These are phyloP conservation scores for Hormiphora californensis DNA, from an alignment of 37 sponge, comb jelly and placozoan species.

Conservation along the genomic window DNA sequence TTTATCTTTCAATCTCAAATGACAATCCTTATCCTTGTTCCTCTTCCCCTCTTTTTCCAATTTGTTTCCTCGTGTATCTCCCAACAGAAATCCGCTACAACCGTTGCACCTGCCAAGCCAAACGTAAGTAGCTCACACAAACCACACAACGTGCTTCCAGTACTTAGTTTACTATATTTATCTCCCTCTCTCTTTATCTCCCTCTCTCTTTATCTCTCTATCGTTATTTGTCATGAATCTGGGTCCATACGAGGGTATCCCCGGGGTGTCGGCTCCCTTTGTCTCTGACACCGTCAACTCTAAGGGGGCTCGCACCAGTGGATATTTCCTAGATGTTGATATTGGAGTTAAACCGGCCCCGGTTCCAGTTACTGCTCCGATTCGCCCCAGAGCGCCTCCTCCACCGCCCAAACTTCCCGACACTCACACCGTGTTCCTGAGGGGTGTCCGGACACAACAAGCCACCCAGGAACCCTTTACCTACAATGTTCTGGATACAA, in stretches of 20 bases:
- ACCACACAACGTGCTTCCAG: too few relatives aligned
- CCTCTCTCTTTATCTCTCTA: background rate
- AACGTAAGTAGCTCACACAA: too few relatives aligned
- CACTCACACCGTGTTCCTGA: background rate
- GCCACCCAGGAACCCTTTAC: conserved; percentile 1
- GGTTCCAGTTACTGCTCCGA: background rate
- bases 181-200: background rate
- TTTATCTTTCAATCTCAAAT: too few relatives aligned
- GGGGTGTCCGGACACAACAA: background rate
- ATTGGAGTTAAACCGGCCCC: background rate
- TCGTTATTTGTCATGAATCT: background rate
- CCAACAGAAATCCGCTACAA: too few relatives aligned
- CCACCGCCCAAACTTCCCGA: background rate
- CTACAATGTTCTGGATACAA: background rate
- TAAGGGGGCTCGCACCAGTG: background rate
- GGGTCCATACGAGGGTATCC: conserved; percentile 1
- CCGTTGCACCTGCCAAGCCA: too few relatives aligned
- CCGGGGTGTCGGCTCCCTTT: background rate
- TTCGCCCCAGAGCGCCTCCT: background rate
- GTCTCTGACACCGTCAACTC: background rate
- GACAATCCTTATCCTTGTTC: too few relatives aligned
- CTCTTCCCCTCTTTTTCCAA: too few relatives aligned
- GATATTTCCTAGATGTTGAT: background rate
- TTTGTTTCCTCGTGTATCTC: too few relatives aligned
- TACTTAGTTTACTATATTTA: background rate